These are phyloP conservation scores for Harpagus bidentatus DNA, from an alignment of 2,113 vertebrate genomes.

Conservation along the genomic window DNA sequence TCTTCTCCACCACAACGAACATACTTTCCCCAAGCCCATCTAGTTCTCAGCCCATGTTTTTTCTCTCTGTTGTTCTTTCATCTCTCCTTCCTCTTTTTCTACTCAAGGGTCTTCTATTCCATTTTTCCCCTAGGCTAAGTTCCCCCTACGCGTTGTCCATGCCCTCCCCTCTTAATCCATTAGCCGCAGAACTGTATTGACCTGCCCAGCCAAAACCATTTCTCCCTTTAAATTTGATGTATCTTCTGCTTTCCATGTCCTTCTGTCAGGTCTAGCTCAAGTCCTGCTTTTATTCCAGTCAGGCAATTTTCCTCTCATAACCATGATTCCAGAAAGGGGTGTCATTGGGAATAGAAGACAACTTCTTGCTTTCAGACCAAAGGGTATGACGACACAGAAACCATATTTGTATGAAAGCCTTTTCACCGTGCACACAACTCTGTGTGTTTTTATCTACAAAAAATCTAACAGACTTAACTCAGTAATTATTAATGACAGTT, in stretches of 20 bases:
- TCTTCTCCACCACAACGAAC: not conserved
- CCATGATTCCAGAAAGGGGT: not conserved
- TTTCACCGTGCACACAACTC: not conserved
- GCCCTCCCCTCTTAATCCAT: not conserved
- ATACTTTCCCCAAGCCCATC: not conserved
- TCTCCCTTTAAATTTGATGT: not conserved
- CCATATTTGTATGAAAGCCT: not conserved
- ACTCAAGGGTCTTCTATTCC: not conserved
- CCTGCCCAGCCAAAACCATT: not conserved
- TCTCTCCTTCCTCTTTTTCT: not conserved
- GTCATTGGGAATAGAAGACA: not conserved
- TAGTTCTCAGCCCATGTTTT: not conserved
- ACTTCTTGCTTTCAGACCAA: not conserved
- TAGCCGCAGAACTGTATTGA: not conserved
- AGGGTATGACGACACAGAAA: not conserved
- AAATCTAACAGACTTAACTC: not conserved
- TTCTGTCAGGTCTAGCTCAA: not conserved
- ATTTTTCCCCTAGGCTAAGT: not conserved
- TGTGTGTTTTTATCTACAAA: not conserved
- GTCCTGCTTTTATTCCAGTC: not conserved
- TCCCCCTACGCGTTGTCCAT: not conserved
- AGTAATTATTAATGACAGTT: not conserved
- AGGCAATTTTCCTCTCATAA: not conserved
- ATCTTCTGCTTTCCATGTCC: not conserved
- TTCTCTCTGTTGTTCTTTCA: not conserved